Percentiles rank a stretch among this genome's conserved stretches.
Conservation (phyloP, 2,113 vertebrate species). For the Galemys pyrenaicus region DNA sequence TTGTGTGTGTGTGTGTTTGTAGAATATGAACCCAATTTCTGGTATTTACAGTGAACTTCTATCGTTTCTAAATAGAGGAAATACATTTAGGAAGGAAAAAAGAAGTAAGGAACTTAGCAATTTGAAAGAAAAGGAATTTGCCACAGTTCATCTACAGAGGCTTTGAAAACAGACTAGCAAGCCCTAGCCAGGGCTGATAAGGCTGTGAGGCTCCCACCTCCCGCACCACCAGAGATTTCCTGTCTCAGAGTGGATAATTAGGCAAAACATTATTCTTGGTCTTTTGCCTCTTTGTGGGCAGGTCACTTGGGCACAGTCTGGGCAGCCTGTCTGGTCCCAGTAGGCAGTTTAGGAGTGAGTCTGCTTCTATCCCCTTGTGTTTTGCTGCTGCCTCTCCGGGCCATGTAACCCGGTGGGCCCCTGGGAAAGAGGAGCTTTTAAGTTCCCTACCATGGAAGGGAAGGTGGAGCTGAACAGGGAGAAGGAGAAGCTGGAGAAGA, state of each 20-base stretch:
- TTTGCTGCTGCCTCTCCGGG: background rate
- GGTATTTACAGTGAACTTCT: background rate
- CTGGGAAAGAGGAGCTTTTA: too few species aligned
- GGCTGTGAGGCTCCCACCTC: background rate
- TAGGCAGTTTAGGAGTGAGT: background rate
- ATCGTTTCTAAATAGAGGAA: background rate
- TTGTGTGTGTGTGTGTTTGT: too few species aligned
- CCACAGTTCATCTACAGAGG: background rate
- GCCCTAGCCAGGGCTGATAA: background rate
- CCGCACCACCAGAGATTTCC: background rate
- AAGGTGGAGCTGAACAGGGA: too few species aligned
- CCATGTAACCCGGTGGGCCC: too few species aligned
- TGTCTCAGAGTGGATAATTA: background rate
- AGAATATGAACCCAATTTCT: background rate
- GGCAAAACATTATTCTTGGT: background rate
- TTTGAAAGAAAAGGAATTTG: background rate
- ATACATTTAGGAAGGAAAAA: background rate
- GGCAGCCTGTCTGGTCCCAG: background rate
- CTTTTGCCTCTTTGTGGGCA: background rate
- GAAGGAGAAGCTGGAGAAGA: too few species aligned
- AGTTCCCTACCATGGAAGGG: too few species aligned
- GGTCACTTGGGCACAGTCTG: background rate
- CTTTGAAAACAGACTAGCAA: background rate
- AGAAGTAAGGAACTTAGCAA: background rate
- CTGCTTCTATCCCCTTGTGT: background rate